Conservation (phyloP, 2,113 vertebrate genomes). For the Poeciliopsis occidentalis region DNA sequence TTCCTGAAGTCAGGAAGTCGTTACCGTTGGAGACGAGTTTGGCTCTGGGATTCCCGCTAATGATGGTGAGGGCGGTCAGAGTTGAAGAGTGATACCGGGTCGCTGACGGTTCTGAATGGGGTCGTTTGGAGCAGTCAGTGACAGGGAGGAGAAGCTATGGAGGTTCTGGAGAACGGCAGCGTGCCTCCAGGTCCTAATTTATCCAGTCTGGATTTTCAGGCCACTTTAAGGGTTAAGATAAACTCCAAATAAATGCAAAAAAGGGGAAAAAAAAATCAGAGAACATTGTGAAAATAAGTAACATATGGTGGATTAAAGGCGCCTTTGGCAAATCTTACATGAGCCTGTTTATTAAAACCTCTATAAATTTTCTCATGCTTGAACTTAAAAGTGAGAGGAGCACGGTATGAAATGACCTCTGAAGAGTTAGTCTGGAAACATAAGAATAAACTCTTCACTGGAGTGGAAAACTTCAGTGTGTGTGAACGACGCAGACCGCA, state of each 20-base stretch:
- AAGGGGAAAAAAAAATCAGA: not conserved
- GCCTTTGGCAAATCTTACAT: conserved; percentile 10
- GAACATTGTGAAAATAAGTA: not conserved
- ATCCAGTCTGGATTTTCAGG: conserved; percentile 1
- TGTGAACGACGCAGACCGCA: conserved; percentile 26
- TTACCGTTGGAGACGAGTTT: conserved; percentile 1
- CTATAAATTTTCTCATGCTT: conserved; percentile 25
- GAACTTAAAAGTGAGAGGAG: conserved; percentile 13
- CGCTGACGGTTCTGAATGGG: conserved; percentile 22
- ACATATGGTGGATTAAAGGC: conserved; percentile 17
- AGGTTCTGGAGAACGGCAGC: conserved; percentile 33
- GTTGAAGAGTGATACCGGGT: conserved; percentile 35
- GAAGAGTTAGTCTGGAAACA: conserved; percentile 4
- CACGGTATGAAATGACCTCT: conserved; percentile 29
- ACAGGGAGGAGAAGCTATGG: conserved; percentile 18
- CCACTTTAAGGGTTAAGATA: conserved; percentile 10
- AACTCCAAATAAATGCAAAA: conserved; percentile 34
- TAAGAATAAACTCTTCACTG: conserved; percentile 30
- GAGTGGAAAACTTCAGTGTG: conserved; percentile 23
- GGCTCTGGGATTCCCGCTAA: conserved; percentile 13
- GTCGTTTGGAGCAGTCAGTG: conserved; percentile 37
- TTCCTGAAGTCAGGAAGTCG: conserved; percentile 14
- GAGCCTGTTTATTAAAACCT: not conserved
- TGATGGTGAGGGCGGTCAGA: conserved; percentile 36
- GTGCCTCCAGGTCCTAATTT: conserved; percentile 43